These are phyloP conservation scores for Natator depressus DNA, from an alignment of 2,113 vertebrate genomes.

Conservation along the genomic window DNA sequence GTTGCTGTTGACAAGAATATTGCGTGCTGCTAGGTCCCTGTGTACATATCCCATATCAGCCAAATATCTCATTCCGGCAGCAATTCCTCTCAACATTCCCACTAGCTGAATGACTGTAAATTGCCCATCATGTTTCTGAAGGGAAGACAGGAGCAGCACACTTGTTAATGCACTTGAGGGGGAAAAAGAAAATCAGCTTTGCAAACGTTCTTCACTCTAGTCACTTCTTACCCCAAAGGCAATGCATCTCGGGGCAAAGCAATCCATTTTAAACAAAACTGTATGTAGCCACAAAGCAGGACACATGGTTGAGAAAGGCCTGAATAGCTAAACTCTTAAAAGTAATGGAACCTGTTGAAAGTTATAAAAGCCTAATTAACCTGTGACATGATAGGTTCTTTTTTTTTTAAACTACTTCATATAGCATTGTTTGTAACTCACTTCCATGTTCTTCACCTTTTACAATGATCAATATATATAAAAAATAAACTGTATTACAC, in stretches of 20 bases:
- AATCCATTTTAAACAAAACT: constrained; percentile 3
- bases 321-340: background rate
- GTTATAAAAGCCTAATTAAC: background rate
- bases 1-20: constrained; percentile 99
- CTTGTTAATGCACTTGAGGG: constrained; percentile 46
- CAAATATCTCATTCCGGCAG: constrained; percentile 98
- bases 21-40: constrained; percentile 95
- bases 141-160: constrained; percentile 59
- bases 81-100: constrained; percentile 97
- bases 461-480: background rate
- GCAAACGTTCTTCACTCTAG: background rate
- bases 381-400: background rate
- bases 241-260: background rate
- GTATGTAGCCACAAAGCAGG: background rate
- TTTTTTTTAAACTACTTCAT: background rate
- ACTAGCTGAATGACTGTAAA: constrained; percentile 98
- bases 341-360: constrained; percentile 2
- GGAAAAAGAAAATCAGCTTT: constrained; percentile 34
- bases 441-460: background rate
- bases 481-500: background rate
- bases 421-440: background rate
- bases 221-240: background rate
- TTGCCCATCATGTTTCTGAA: constrained; percentile 96
- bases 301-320: background rate
- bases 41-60: constrained; percentile 99